Evolutionary conservation across 2,113 vertebrate genomes (phyloP).

Genomic region (Atrichornis clamosus): DNA sequence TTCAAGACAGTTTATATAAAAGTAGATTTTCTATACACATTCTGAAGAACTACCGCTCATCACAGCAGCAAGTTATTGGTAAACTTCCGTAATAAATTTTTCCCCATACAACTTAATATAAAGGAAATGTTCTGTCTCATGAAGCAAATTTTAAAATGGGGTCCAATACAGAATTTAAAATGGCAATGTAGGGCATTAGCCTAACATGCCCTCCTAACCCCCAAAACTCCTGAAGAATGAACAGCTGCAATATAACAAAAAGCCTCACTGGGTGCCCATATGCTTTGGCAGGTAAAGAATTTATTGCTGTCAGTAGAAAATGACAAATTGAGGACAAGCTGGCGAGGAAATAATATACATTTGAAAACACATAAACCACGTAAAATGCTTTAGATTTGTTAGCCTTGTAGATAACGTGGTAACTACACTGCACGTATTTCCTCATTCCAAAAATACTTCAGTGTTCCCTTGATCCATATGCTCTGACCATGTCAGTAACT

Average conservation of each 20-base stretch:
- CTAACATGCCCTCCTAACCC: neutral
- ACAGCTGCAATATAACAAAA: neutral
- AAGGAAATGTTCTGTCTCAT: neutral
- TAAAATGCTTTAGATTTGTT: neutral
- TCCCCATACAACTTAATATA: neutral
- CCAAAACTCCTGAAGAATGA: neutral
- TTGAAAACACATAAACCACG: neutral
- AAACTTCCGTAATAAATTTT: neutral
- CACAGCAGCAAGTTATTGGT: neutral
- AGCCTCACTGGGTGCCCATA: neutral
- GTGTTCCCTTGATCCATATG: neutral
- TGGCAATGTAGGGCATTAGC: neutral
- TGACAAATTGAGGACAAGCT: neutral
- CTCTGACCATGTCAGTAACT: neutral
- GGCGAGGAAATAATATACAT: neutral
- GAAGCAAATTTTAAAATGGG: neutral
- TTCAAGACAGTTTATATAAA: neutral
- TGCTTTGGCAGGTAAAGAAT: neutral
- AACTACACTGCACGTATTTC: neutral
- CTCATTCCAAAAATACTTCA: neutral
- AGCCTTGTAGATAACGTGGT: neutral
- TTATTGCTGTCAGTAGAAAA: neutral
- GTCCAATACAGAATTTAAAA: neutral
- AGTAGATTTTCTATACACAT: neutral
- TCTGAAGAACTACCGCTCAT: neutral